These are phyloP conservation scores for Beroe ovata DNA, from an alignment of 37 sponge, comb jelly and placozoan genomes.

Conservation along the genomic window DNA sequence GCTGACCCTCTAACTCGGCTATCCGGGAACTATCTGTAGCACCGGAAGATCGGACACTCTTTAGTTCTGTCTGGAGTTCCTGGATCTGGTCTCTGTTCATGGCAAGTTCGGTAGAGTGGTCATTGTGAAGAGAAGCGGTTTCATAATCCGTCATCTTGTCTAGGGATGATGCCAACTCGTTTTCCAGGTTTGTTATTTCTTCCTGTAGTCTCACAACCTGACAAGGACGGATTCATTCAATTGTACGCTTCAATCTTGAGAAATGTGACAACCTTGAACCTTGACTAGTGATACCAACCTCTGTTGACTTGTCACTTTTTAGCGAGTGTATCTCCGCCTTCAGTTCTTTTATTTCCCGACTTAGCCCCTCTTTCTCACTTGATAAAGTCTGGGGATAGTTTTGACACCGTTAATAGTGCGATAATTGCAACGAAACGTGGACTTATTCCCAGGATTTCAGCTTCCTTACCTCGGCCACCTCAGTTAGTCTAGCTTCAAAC, in stretches of 20 bases:
- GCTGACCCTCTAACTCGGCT: not conserved
- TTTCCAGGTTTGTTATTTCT: constrained; percentile 19
- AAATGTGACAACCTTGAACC: not conserved
- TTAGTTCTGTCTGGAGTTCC: not conserved
- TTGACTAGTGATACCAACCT: not conserved
- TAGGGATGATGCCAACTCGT: not conserved
- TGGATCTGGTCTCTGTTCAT: constrained; percentile 16
- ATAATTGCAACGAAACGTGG: no score
- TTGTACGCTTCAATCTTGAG: not conserved
- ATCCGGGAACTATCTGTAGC: not conserved
- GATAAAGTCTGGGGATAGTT: not conserved
- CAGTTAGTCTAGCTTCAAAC: constrained; percentile 42
- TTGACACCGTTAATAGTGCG: no score
- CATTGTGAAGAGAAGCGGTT: not conserved
- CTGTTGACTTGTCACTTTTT: not conserved
- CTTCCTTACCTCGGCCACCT: constrained; percentile 60
- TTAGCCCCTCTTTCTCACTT: constrained; percentile 4
- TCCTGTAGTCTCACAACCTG: constrained; percentile 5
- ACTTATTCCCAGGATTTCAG: no score
- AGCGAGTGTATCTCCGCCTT: not conserved
- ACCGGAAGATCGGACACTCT: not conserved
- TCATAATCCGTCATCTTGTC: constrained; percentile 40
- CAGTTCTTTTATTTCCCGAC: not conserved
- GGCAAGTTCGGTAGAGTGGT: constrained; percentile 24
- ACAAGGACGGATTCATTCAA: no score